Conservation (phyloP, 2,113 vertebrate species). For the Bos indicus region DNA sequence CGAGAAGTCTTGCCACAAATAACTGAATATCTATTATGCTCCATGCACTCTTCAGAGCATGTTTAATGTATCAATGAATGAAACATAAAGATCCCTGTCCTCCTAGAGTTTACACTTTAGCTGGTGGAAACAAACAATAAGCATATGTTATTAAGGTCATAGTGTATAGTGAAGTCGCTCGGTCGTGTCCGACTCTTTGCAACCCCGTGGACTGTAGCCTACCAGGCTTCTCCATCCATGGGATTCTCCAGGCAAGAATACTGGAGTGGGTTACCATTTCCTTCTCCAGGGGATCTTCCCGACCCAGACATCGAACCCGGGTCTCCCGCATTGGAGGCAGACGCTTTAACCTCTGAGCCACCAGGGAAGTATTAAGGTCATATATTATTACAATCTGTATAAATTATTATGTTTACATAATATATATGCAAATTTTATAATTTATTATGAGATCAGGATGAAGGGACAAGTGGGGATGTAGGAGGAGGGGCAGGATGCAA, state of each 20-base stretch:
- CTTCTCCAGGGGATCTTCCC: too few relatives aligned
- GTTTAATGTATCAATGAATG: background rate
- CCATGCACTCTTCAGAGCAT: background rate
- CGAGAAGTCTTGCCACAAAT: background rate
- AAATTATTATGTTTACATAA: background rate
- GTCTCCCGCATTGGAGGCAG: too few relatives aligned
- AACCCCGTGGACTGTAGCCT: too few relatives aligned
- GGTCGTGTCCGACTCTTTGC: too few relatives aligned
- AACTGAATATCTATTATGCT: background rate
- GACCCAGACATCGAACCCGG: too few relatives aligned
- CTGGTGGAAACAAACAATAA: background rate
- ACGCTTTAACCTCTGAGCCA: too few relatives aligned
- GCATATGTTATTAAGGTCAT: background rate
- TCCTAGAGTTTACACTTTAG: background rate
- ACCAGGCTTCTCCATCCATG: too few relatives aligned
- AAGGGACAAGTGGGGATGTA: rapidly evolving
- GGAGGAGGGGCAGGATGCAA: background rate
- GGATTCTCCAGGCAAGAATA: too few relatives aligned
- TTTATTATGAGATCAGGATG: background rate
- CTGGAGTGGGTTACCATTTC: too few relatives aligned
- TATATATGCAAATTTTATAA: background rate
- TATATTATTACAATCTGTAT: background rate
- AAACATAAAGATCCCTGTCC: background rate
- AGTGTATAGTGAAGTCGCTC: too few relatives aligned
- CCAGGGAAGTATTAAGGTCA: background rate